Conservation (phyloP, 2,888 invertebrate genomes). For the Papilio protenor region DNA sequence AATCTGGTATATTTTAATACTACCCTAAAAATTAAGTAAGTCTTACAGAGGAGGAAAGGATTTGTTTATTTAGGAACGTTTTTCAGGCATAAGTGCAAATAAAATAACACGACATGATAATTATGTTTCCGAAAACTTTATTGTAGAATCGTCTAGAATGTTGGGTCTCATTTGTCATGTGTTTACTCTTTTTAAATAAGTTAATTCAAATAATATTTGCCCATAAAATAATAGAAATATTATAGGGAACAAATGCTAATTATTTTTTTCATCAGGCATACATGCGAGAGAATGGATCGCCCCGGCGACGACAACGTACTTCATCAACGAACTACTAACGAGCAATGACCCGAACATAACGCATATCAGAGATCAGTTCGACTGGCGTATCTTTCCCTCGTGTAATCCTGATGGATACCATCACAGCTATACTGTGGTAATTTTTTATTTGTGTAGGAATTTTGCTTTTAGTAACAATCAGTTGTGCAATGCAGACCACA, state of each 20-base stretch:
- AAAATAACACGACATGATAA: background rate
- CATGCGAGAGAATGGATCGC: slow-evolving; percentile 92
- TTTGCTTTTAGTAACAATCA: background rate
- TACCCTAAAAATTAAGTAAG: background rate
- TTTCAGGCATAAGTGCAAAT: too few species aligned
- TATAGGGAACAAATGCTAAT: background rate
- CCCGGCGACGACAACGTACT: slow-evolving; percentile 86
- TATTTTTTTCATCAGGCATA: slow-evolving; percentile 72
- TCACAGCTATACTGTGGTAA: slow-evolving; percentile 85
- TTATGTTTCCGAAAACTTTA: background rate
- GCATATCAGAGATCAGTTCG: slow-evolving; percentile 82
- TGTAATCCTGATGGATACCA: slow-evolving; percentile 86
- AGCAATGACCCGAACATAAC: slow-evolving; percentile 78
- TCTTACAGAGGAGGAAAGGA: background rate
- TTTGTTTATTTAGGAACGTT: too few species aligned
- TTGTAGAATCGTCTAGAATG: background rate
- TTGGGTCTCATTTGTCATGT: background rate
- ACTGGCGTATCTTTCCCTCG: slow-evolving; percentile 90
- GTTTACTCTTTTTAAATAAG: background rate
- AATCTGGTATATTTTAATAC: slow-evolving; percentile 74
- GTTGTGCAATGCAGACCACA: background rate
- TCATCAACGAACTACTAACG: slow-evolving; percentile 86
- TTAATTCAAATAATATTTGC: too few species aligned
- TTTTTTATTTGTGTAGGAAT: slow-evolving; percentile 40
- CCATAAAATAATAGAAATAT: too few species aligned